Evolutionary conservation across 2,797 vertebrate genomes (phyloP), one percentile per base, ranked within the genome.

Genomic region (Siniperca obscura): DNA sequence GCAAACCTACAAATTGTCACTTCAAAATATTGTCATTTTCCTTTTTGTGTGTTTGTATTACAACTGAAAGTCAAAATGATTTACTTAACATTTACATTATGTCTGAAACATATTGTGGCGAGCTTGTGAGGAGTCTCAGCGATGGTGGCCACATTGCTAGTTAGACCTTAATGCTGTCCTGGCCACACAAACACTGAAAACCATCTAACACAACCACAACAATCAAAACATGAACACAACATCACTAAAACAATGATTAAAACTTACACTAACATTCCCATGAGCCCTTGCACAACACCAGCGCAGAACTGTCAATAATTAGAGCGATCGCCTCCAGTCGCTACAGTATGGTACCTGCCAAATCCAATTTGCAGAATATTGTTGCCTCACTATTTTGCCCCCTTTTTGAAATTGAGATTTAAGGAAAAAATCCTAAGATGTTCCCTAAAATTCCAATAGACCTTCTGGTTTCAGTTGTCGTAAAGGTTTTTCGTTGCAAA

Each of bases 11-110:
- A 65, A 13, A 61, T 5, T 4, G 36, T 53, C n/a, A 1, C 61
- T 61, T 57, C 1, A 62, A 40, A 64, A 60, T 52, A 27, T 34
- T 68, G 25, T 19, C 22, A 13, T 19, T 2, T 42, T 61, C 1
- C 12, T 7, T 73, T 76, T 59, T 38, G 53, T 66, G 16, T 14
- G 12, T 55, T 60, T 83, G 9, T 30, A 44, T 62, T 22, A 62
- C 4, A 25, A n/a, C 21, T 56, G 2, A 22, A 40, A 21, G 7
- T 70, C 19, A 36, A 69, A 69, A 65, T 52, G 7, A 19, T 21
- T 30, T 34, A 4, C n/a, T 4, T 17, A 38, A 65, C 9, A 5
- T 52, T 56, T 36, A 40, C 8, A 72, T 6, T 19, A n/a, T 55
- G 38, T 56, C n/a, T 82, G n/a, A 56, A 61, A 48, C 7, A 42